A percentile compares a stretch with the other conserved stretches of the same genome.
Evolutionary conservation across 1,140 invertebrate species (phyloP).

Genomic region (Propsilocerus akamusi): DNA sequence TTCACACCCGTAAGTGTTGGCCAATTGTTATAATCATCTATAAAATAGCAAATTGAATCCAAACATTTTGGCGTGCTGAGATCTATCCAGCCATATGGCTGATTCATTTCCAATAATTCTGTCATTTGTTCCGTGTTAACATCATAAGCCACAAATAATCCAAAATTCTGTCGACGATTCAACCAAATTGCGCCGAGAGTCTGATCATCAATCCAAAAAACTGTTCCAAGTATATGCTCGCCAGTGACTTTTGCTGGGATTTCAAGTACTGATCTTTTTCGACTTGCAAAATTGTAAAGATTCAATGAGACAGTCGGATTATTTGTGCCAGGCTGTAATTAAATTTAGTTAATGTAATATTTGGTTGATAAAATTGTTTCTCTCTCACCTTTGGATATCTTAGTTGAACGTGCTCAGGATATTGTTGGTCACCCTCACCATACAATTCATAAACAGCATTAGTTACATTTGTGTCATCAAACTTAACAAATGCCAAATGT

Average conservation of each 20-base stretch:
- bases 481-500: slow-evolving; percentile 54
- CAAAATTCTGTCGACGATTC: slow-evolving; percentile 65
- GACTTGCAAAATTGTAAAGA: slow-evolving; percentile 37
- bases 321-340: slow-evolving; percentile 42
- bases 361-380: not conserved
- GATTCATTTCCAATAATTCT: slow-evolving; percentile 9
- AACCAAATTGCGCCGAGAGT: slow-evolving; percentile 61
- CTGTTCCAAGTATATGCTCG: slow-evolving; percentile 36
- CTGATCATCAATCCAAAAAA: slow-evolving; percentile 55
- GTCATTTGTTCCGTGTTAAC: not conserved
- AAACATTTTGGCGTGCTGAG: slow-evolving; percentile 14
- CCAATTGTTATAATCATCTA: slow-evolving; percentile 20
- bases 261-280: slow-evolving; percentile 16
- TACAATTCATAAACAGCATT: slow-evolving; percentile 29
- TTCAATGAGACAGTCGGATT: slow-evolving; percentile 56
- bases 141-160: slow-evolving; percentile 12
- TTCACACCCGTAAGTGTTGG: slow-evolving; percentile 18
- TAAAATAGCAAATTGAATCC: slow-evolving; percentile 14
- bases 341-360: not conserved
- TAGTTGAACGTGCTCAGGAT: slow-evolving; percentile 40
- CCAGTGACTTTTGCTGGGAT: slow-evolving; percentile 27
- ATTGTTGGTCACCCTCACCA: slow-evolving; percentile 36
- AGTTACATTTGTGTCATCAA: slow-evolving; percentile 45
- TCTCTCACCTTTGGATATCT: slow-evolving; percentile 64
- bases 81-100: slow-evolving; percentile 18